These are phyloP conservation scores for Knipowitschia caucasica DNA, from an alignment of 2,797 vertebrate genomes.

Conservation along the genomic window DNA sequence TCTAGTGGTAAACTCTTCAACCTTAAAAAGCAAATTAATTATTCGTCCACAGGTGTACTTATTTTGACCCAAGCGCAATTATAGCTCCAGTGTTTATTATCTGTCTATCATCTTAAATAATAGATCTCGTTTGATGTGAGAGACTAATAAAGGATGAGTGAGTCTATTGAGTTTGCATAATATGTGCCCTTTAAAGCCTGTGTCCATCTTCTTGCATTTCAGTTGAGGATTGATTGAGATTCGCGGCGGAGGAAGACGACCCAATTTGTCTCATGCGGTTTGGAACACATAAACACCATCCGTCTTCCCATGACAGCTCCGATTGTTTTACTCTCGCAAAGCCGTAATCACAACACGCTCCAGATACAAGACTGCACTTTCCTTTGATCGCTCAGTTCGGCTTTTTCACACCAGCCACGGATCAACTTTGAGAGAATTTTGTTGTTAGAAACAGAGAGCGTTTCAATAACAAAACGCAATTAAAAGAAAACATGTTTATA, in stretches of 20 bases:
- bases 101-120: too few species aligned
- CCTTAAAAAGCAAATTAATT: too few species aligned
- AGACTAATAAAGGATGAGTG: too few species aligned
- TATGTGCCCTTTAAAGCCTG: too few species aligned
- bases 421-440: conserved; percentile 32
- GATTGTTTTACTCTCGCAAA: conserved; percentile 59
- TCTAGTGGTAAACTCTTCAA: too few species aligned
- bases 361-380: conserved; percentile 46
- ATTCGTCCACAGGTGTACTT: too few species aligned
- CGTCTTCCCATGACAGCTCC: conserved; percentile 64
- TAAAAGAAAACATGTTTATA: not conserved
- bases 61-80: too few species aligned
- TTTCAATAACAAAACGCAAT: conserved; percentile 29
- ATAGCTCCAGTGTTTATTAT: too few species aligned
- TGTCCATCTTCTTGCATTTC: conserved; percentile 36
- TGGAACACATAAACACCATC: conserved; percentile 60
- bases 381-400: conserved; percentile 62
- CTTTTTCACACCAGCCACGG: conserved; percentile 25
- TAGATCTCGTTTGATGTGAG: too few species aligned
- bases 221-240: conserved; percentile 47
- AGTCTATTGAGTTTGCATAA: too few species aligned
- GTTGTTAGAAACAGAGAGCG: conserved; percentile 31
- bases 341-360: conserved; percentile 55
- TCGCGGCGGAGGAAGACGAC: conserved; percentile 60
- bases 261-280: conserved; percentile 51